phyloP scores from a whole-genome alignment of 1,140 invertebrate species.

The Pteromalus puparum region DNA sequence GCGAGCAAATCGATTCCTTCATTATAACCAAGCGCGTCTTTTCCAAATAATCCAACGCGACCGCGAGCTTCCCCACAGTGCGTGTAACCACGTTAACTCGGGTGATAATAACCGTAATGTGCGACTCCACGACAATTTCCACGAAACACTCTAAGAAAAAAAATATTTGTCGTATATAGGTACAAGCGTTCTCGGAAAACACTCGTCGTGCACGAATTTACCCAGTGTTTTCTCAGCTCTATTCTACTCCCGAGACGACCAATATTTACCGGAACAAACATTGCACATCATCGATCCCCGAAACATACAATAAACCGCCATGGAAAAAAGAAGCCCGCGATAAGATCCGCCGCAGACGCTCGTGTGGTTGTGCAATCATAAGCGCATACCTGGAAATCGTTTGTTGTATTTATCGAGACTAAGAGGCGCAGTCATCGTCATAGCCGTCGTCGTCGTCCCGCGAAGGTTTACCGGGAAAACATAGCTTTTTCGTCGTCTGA shows the following conservation, averaged over 20 bases:
- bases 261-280: constrained; percentile 26
- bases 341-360: background rate
- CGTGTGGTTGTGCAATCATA: background rate
- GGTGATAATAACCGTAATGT: background rate
- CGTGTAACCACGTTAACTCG: background rate
- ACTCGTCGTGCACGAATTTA: background rate
- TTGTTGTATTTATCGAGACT: constrained; percentile 19
- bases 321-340: background rate
- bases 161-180: background rate
- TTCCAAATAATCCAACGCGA: background rate
- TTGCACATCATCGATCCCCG: constrained; percentile 22
- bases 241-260: constrained; percentile 1
- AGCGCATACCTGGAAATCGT: background rate
- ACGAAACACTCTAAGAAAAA: background rate
- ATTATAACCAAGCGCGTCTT: background rate
- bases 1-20: background rate
- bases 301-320: constrained; percentile 10
- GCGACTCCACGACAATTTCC: background rate
- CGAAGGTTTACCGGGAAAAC: constrained; percentile 35
- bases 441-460: no score
- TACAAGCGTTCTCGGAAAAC: background rate
- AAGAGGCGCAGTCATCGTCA: background rate
- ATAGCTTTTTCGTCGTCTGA: constrained; percentile 6
- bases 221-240: no score
- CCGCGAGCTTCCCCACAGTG: background rate